These are phyloP conservation scores for Thomomys bottae DNA, from an alignment of 2,113 vertebrate species.

Conservation along the genomic window DNA sequence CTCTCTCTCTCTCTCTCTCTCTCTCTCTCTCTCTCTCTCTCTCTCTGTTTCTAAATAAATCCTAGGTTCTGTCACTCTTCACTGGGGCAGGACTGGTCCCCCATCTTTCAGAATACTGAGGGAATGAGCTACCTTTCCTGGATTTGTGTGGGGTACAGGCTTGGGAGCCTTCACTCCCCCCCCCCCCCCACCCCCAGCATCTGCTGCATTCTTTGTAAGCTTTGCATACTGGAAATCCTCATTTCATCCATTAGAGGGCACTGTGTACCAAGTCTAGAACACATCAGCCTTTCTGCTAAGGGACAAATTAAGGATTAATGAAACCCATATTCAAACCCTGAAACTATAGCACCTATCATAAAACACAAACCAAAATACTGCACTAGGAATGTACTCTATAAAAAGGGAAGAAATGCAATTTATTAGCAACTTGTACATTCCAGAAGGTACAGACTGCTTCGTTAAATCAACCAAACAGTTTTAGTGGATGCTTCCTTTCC, in stretches of 20 bases:
- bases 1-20: no score
- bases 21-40: no score
- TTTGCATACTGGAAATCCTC: slow-evolving; percentile 2
- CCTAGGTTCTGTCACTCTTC: neutral
- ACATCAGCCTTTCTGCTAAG: slow-evolving; percentile 10
- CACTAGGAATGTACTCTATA: slow-evolving; percentile 66
- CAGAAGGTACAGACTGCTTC: slow-evolving; percentile 64
- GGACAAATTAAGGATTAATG: slow-evolving; percentile 73
- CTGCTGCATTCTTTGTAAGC: neutral
- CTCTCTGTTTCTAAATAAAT: neutral
- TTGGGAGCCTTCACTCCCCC: neutral
- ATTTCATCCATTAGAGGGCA: slow-evolving; percentile 80
- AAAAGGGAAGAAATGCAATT: slow-evolving; percentile 72
- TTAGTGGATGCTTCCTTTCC: slow-evolving; percentile 45
- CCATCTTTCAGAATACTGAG: neutral
- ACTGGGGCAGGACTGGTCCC: neutral
- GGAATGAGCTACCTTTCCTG: neutral
- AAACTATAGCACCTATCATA: slow-evolving; percentile 73
- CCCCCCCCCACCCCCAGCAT: no score
- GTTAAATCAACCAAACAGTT: slow-evolving; percentile 65
- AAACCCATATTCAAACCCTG: slow-evolving; percentile 72
- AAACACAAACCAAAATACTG: slow-evolving; percentile 73
- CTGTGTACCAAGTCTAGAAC: slow-evolving; percentile 66
- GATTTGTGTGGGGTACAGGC: neutral
- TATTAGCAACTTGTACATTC: slow-evolving; percentile 69